Evolutionary conservation across 2,888 invertebrate genomes (phyloP), one percentile per base, ranked within the genome.

Genomic region (Rosalia funebris): DNA sequence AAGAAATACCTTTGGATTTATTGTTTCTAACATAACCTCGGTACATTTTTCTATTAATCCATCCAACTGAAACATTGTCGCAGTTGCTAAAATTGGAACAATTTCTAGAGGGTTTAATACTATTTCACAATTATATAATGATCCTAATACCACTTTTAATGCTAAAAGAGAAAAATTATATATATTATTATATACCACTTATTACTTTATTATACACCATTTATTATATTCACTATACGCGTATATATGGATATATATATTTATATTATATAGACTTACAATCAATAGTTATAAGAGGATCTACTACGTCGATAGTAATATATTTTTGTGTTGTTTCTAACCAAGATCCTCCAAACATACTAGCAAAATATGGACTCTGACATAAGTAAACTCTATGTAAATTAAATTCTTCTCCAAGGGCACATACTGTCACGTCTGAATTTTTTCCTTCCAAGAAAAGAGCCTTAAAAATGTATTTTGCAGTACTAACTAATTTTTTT

Each of bases 331-430:
- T 84, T 0, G 89, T 84, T 80, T 92, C 92, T 71, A 85, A 84
- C 92, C 92, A 92, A 1, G 89, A 86, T 2, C 92, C 92, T 71
- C 87, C 89, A 78, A 92, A 92, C 92, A 92, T 92, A 73, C 90
- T 90, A 9, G 87, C 85, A 79, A 92, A 92, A 77, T 92, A 92
- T 0, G 89, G 89, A 74, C 91, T 91, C 85, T 92, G 92, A 71
- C 89, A 89, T 41, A 93, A 83, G 76, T 93, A 93, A 34, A 92
- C 86, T 82, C 89, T 91, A 78, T 93, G 93, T 37, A 93, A 82
- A 71, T 86, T 85, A 88, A 92, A 92, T 62, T 88, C 86, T 76
- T 86, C 86, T 16, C 88, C 89, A 53, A 91, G 79, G 46, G 91
- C 91, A 73, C 85, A 82, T 3, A 93, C 89, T 19, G 87, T 87